Percentiles rank a stretch among this genome's conserved stretches.
These are phyloP conservation scores for Caenorhabditis angaria DNA, from an alignment of 2,888 invertebrate species.

Conservation along the genomic window DNA sequence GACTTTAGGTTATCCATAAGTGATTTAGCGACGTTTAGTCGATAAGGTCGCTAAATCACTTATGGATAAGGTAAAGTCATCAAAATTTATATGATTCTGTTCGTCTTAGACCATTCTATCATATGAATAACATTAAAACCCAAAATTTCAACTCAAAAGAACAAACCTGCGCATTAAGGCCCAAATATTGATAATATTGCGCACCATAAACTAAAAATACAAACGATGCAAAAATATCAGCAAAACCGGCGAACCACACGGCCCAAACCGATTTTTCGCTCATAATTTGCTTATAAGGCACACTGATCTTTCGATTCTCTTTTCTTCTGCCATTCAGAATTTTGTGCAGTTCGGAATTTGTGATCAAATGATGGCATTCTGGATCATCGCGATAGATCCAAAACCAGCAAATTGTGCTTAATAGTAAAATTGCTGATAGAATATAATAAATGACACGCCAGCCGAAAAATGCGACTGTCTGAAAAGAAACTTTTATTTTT, in stretches of 20 bases:
- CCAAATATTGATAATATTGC: slow-evolving; percentile 44
- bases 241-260: slow-evolving; percentile 47
- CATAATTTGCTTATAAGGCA: slow-evolving; percentile 38
- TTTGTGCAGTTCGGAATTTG: slow-evolving; percentile 22
- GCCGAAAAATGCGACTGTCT: slow-evolving; percentile 40
- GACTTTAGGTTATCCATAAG: too few relatives aligned
- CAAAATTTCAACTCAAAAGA: too few relatives aligned
- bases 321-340: slow-evolving; percentile 21
- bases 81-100: too few relatives aligned
- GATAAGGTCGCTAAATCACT: too few relatives aligned
- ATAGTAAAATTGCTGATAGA: slow-evolving; percentile 31
- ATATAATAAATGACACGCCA: slow-evolving; percentile 50
- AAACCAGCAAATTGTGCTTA: slow-evolving; percentile 28
- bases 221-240: slow-evolving; percentile 48
- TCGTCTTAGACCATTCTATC: too few relatives aligned
- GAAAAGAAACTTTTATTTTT: slow-evolving; percentile 6
- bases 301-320: slow-evolving; percentile 17
- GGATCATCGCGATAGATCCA: slow-evolving; percentile 37
- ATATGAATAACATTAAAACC: too few relatives aligned
- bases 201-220: slow-evolving; percentile 45
- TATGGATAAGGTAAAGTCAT: too few relatives aligned
- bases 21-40: too few relatives aligned
- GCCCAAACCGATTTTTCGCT: slow-evolving; percentile 37
- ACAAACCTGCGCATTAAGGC: slow-evolving; percentile 36
- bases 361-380: slow-evolving; percentile 26